Evolutionary conservation across 1,140 invertebrate genomes (phyloP), one percentile per base, ranked within the genome.

Genomic region (Cydia strobilella): DNA sequence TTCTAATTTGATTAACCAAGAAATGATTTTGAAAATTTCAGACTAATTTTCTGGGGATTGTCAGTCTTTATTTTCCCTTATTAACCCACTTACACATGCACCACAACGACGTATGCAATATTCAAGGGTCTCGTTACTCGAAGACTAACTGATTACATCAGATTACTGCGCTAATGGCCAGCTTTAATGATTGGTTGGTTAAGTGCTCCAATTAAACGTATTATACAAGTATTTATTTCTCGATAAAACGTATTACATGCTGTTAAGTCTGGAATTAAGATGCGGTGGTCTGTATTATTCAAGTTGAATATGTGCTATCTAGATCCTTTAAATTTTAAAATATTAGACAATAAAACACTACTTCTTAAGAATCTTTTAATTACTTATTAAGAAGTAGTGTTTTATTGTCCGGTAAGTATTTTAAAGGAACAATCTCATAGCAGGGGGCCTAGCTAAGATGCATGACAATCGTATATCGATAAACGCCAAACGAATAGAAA

Each of bases 111-210:
- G 13, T 4, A 13, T 45, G 42, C 42, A 13, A 51, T 3, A 51
- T 51, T 51, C 48, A 51, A 51, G 48, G 48, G 48, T 5, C n/a
- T 51, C 15, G n/a, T 18, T n/a, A 6, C 6, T 51, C 48, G 48
- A 51, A 51, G 48, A 51, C 48, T 48, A 18, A 54, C 51, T 23
- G 54, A 59, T 59, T 59, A 59, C 54, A 59, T 59, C 54, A n/a
- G 20, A 59, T 59, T 59, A 59, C 51, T 23, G 9, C 54, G 20
- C 4, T 18, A 59, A 59, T 59, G 54, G 20, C n/a, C n/a, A 20
- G 54, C 18, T 59, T 59, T 59, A 59, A 59, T 20, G 54, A 59
- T 59, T 59, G 54, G 54, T 23, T 20, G 9, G 18, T 23, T 59
- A 59, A 59, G 20, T 59, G 54, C 18, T 59, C 54, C 54, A 59